Evolutionary conservation across 1,140 invertebrate species (phyloP).

Genomic region (Delia radicum): DNA sequence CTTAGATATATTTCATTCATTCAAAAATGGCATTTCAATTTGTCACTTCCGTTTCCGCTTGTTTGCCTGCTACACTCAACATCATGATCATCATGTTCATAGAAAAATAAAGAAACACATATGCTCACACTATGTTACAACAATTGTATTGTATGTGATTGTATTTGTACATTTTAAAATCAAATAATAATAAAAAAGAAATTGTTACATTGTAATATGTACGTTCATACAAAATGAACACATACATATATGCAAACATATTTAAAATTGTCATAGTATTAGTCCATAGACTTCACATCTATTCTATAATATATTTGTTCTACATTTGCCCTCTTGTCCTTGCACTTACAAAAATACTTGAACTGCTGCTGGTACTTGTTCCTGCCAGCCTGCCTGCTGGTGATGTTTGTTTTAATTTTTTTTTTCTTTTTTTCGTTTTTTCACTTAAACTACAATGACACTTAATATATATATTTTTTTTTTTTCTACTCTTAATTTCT

Average conservation of each 20-base stretch:
- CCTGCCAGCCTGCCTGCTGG: background rate
- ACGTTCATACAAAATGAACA: background rate
- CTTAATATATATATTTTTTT: background rate
- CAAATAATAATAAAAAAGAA: background rate
- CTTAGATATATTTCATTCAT: background rate
- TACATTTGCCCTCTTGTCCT: background rate
- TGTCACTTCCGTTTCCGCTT: conserved; percentile 48
- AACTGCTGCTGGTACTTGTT: background rate
- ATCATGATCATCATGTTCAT: too few relatives aligned
- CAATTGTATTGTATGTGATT: background rate
- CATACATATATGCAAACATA: background rate
- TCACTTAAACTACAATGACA: background rate
- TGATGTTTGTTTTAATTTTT: background rate
- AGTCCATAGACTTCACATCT: background rate
- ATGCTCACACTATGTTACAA: background rate
- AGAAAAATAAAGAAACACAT: too few relatives aligned
- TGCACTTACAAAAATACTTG: background rate
- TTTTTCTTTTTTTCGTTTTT: background rate
- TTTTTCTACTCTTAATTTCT: background rate
- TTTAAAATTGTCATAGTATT: too few relatives aligned
- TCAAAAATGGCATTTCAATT: conserved; percentile 50
- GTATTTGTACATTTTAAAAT: background rate
- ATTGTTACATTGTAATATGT: background rate
- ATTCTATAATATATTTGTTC: background rate
- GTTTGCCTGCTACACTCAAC: conserved; percentile 15